Conservation (phyloP, 2,888 invertebrate species). For the Amiota minor region DNA sequence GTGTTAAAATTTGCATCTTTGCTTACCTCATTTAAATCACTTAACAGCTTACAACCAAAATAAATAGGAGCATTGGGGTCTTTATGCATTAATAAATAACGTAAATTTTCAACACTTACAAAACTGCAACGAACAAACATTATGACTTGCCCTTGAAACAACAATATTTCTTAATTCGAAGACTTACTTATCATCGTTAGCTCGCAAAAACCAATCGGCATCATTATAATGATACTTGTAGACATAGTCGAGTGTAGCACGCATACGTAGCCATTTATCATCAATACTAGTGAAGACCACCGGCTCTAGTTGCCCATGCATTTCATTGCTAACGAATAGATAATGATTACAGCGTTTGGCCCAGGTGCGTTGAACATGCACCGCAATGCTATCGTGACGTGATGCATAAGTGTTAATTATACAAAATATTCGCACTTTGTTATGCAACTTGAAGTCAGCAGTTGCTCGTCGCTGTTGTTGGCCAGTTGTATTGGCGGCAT, state of each 20-base stretch:
- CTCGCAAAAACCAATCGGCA: constrained; percentile 97
- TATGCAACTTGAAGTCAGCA: background rate
- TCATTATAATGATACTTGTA: constrained; percentile 86
- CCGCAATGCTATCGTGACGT: constrained; percentile 74
- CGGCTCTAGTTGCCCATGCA: constrained; percentile 82
- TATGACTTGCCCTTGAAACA: too few species aligned
- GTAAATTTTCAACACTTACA: constrained; percentile 93
- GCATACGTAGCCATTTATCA: constrained; percentile 89
- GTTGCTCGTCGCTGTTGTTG: background rate
- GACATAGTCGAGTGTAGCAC: constrained; percentile 89
- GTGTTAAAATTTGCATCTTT: constrained; percentile 64
- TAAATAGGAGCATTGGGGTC: constrained; percentile 84
- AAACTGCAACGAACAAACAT: constrained; percentile 76
- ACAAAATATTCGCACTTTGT: constrained; percentile 85
- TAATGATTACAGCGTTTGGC: constrained; percentile 89
- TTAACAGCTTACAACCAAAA: constrained; percentile 90
- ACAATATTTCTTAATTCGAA: background rate
- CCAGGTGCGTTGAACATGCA: constrained; percentile 94
- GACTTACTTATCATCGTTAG: constrained; percentile 94
- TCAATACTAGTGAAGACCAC: constrained; percentile 89
- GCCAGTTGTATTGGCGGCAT: background rate
- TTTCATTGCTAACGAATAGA: constrained; percentile 86
- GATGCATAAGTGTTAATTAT: constrained; percentile 90
- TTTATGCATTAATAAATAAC: constrained; percentile 85
- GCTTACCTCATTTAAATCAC: constrained; percentile 74